A percentile compares a stretch with the other conserved stretches of the same genome.
Evolutionary conservation across 2,113 vertebrate genomes (phyloP).

Genomic region (Bettongia penicillata): DNA sequence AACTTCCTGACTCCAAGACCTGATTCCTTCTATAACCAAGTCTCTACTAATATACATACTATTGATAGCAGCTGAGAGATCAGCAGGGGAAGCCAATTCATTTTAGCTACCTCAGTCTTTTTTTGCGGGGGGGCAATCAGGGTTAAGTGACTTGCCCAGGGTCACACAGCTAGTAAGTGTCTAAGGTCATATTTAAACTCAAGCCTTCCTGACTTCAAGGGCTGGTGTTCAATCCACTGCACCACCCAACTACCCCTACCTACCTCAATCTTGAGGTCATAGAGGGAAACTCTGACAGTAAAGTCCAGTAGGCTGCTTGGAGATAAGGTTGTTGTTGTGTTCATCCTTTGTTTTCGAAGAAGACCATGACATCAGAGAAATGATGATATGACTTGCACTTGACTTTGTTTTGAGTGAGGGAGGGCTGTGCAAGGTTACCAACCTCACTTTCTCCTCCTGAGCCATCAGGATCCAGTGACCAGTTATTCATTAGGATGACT

Average conservation of each 20-base stretch:
- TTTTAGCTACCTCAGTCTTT: neutral
- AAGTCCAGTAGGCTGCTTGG: neutral
- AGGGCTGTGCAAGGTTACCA: too few species aligned
- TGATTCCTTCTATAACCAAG: neutral
- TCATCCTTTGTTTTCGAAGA: too few species aligned
- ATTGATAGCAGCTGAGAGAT: neutral
- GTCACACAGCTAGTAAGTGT: too few species aligned
- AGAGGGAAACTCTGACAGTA: neutral
- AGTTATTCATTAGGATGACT: too few species aligned
- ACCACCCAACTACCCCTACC: neutral
- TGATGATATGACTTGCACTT: too few species aligned
- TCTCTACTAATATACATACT: neutral
- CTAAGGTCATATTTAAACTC: neutral
- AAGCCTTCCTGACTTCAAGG: neutral
- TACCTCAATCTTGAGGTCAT: neutral
- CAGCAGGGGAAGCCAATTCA: neutral
- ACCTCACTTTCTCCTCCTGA: too few species aligned
- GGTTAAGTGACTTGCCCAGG: neutral
- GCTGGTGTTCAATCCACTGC: neutral
- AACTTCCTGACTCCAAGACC: neutral
- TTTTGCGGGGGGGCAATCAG: neutral
- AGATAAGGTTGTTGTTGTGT: neutral
- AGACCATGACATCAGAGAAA: too few species aligned
- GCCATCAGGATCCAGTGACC: too few species aligned
- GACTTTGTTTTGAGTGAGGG: too few species aligned